Evolutionary conservation across 2,113 vertebrate species (phyloP).

Genomic region (Apteryx mantelli): DNA sequence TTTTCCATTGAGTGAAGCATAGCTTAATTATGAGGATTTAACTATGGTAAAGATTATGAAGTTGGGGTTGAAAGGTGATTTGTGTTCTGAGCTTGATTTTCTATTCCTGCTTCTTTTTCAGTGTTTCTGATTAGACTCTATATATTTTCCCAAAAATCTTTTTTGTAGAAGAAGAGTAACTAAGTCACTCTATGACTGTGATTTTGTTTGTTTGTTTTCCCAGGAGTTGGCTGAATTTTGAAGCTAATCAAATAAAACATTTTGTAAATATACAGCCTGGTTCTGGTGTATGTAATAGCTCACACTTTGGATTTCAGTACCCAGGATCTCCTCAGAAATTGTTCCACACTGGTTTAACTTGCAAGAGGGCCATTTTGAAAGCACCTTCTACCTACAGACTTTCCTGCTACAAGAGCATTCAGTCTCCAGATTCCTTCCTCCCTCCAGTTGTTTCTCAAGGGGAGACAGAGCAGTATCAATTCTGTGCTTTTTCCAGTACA

Average conservation of each 20-base stretch:
- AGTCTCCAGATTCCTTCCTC: not conserved
- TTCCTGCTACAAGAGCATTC: not conserved
- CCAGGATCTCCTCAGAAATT: not conserved
- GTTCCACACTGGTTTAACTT: not conserved
- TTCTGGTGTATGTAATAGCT: not conserved
- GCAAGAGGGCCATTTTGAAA: not conserved
- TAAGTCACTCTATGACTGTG: not conserved
- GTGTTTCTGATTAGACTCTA: not conserved
- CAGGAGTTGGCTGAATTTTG: not conserved
- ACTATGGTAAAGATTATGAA: conserved; percentile 35
- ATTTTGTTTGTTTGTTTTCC: not conserved
- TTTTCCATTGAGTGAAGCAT: conserved; percentile 41
- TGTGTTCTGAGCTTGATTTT: not conserved
- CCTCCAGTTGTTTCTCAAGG: not conserved
- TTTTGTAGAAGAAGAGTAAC: not conserved
- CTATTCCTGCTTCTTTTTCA: not conserved
- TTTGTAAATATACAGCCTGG: not conserved
- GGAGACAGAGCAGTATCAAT: accelerated
- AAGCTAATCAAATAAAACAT: not conserved
- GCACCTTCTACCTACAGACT: not conserved
- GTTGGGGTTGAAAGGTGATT: conserved; percentile 9
- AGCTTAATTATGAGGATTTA: conserved; percentile 47
- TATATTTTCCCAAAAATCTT: not conserved
- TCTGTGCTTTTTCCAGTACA: not conserved
- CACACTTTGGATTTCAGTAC: not conserved